Conservation (phyloP, 2,888 invertebrate genomes). For the Meiosimyza platycephala region DNA sequence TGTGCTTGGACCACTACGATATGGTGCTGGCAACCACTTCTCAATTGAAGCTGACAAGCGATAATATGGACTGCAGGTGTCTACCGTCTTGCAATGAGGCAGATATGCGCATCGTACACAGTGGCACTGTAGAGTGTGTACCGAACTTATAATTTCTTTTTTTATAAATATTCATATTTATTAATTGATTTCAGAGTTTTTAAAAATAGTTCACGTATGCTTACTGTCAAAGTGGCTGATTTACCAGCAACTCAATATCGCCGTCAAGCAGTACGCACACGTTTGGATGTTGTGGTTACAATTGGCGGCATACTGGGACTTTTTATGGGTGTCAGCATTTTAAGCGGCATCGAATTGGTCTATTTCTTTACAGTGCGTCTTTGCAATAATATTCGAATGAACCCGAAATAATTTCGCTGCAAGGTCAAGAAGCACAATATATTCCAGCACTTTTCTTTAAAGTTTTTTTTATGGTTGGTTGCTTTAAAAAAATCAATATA, state of each 20-base stretch:
- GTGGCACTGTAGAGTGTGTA: slow-evolving; percentile 6
- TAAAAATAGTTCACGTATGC: slow-evolving; percentile 18
- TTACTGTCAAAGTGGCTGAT: slow-evolving; percentile 53
- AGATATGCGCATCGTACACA: slow-evolving; percentile 27
- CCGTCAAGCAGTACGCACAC: slow-evolving; percentile 68
- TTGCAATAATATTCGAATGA: slow-evolving; percentile 43
- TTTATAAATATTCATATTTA: no score
- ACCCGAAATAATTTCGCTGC: no score
- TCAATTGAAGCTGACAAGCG: slow-evolving; percentile 59
- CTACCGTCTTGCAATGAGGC: slow-evolving; percentile 76
- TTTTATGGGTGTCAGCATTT: slow-evolving; percentile 72
- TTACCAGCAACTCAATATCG: slow-evolving; percentile 66
- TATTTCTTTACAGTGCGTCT: slow-evolving; percentile 70
- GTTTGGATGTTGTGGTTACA: slow-evolving; percentile 69
- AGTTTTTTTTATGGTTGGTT: no score
- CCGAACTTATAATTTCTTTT: no score
- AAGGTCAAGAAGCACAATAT: no score
- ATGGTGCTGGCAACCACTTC: slow-evolving; percentile 24
- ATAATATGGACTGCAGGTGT: slow-evolving; percentile 72
- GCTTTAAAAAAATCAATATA: no score
- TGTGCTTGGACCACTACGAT: slow-evolving; percentile 24
- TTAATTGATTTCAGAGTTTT: not conserved
- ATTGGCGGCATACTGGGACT: slow-evolving; percentile 73
- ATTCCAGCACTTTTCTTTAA: no score
- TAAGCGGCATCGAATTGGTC: slow-evolving; percentile 72